Conservation (phyloP, 2,888 invertebrate species). For the Caenorhabditis sulstoni region DNA sequence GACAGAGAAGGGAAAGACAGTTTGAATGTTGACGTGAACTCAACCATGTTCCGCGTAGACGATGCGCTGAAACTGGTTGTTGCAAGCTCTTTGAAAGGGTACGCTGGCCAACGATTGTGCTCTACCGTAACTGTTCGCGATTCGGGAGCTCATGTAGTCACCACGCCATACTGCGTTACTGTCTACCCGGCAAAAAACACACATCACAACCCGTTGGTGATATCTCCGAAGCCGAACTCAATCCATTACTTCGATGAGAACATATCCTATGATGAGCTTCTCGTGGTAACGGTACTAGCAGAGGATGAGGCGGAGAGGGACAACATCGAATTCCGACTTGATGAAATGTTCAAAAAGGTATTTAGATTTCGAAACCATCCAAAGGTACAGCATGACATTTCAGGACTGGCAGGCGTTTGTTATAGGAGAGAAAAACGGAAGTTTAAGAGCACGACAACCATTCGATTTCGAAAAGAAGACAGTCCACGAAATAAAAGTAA, state of each 20-base stretch:
- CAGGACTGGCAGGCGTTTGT: slow-evolving; percentile 63
- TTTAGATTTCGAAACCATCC: no score
- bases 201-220: slow-evolving; percentile 64
- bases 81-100: slow-evolving; percentile 45
- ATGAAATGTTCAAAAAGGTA: slow-evolving; percentile 65
- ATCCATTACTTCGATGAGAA: slow-evolving; percentile 72
- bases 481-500: slow-evolving; percentile 64
- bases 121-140: slow-evolving; percentile 35
- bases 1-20: slow-evolving; percentile 45
- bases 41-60: slow-evolving; percentile 63
- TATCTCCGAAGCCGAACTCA: slow-evolving; percentile 66
- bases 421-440: slow-evolving; percentile 51
- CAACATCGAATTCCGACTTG: slow-evolving; percentile 56
- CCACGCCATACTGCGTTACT: slow-evolving; percentile 62
- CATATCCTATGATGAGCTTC: slow-evolving; percentile 63
- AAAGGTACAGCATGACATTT: no score
- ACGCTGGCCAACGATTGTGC: slow-evolving; percentile 64
- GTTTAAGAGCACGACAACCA: slow-evolving; percentile 52
- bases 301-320: slow-evolving; percentile 46
- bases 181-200: slow-evolving; percentile 66
- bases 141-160: not conserved
- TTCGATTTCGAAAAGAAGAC: slow-evolving; percentile 74
- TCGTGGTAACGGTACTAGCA: slow-evolving; percentile 57
- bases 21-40: slow-evolving; percentile 38
- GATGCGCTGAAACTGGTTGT: slow-evolving; percentile 49